Conservation (phyloP, 2,797 vertebrate genomes). For the Momotus momota region DNA sequence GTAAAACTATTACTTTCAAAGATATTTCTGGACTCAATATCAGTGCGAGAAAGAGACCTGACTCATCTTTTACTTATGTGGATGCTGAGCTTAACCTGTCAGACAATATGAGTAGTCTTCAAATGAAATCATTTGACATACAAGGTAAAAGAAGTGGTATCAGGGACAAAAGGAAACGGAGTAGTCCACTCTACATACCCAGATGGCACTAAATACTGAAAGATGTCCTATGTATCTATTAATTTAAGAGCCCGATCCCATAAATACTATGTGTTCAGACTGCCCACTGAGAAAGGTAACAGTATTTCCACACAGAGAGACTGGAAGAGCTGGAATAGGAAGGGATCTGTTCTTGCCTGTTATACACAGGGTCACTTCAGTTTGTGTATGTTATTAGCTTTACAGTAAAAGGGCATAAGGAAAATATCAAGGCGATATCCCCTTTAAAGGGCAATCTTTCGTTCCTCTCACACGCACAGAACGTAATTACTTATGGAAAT, state of each 20-base stretch:
- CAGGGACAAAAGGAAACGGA: background rate
- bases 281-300: background rate
- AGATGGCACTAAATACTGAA: background rate
- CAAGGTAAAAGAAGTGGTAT: background rate
- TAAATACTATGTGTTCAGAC: background rate
- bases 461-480: background rate
- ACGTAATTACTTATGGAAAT: slow-evolving; percentile 21
- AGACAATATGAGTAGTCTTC: background rate
- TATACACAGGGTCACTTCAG: background rate
- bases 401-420: background rate
- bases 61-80: background rate
- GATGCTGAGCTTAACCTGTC: background rate
- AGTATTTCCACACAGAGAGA: background rate
- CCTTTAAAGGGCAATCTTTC: slow-evolving; percentile 35
- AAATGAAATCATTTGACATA: background rate
- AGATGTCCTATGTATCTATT: background rate
- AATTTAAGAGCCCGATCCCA: background rate
- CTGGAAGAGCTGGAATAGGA: background rate
- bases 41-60: background rate
- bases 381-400: slow-evolving; percentile 26
- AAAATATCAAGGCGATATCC: slow-evolving; percentile 39
- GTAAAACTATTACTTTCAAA: background rate
- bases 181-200: background rate
- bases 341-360: background rate
- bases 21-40: background rate